Evolutionary conservation across 2,888 invertebrate genomes (phyloP), one percentile per base, ranked within the genome.

Genomic region (Gastrophysa polygoni): DNA sequence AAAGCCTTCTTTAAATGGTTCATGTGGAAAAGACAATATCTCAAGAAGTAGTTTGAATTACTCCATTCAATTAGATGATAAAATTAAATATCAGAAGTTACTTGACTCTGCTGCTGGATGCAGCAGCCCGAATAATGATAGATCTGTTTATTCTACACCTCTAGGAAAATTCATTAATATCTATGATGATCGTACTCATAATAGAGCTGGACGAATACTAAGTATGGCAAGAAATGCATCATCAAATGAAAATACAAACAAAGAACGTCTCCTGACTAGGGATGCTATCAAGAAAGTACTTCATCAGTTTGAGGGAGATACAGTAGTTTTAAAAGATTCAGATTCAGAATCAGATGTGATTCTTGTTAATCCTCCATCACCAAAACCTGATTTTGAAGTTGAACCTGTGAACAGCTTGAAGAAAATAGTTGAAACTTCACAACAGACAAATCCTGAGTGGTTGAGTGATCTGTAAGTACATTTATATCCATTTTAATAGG

Each of bases 31-130:
- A 11, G 38, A 46, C 8, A 51, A 46, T 28, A 24, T 38, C 21
- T 28, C 51, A 8, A 34, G 14, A 7, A 59, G 29, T 2, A 82
- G 82, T 54, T 73, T 85, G 38, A 81, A 84, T 29, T 84, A 85
- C 75, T 83, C 85, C 57, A 85, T 85, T 67, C 83, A 86, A 75
- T 79, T 87, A 72, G 85, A 86, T 69, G 86, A 87, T 67, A 87
- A 86, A 72, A 81, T 79, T 71, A 83, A 82, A 71, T 87, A 87
- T 69, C 83, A 83, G 70, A 84, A 86, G 74, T 73, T 87, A 44
- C 82, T 88, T 34, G 82, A 80, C 52, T 79, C 80, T 70, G 82
- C 83, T 4, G 38, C 70, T 34, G 52, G 69, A 46, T 59, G 29
- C 34, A 64, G 58, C 57, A 56, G 64, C 57, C 58, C 69, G n/a